Conservation (phyloP, 2,797 vertebrate species). For the Uromys caudimaculatus region DNA sequence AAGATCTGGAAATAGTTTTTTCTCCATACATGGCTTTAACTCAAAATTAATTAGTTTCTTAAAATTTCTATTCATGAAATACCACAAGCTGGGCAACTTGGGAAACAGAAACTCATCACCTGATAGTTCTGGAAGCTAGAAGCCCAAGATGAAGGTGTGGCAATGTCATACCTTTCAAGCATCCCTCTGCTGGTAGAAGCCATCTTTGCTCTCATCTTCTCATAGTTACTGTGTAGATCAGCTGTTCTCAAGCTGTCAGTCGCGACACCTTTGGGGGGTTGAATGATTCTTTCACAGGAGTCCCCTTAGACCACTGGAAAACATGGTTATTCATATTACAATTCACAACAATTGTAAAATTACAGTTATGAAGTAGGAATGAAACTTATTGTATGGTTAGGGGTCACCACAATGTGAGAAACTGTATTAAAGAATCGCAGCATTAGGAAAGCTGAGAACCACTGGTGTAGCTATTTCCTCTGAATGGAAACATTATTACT, state of each 20-base stretch:
- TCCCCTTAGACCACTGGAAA: not conserved
- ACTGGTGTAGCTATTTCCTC: not conserved
- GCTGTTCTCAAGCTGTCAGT: not conserved
- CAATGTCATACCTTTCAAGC: not conserved
- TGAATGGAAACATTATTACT: not conserved
- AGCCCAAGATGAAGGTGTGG: not conserved
- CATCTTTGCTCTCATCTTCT: not conserved
- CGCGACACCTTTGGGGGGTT: accelerated
- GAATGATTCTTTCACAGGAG: not conserved
- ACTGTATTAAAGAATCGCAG: not conserved
- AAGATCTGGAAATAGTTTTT: not conserved
- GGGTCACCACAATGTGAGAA: not conserved
- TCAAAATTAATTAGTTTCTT: not conserved
- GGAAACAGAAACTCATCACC: not conserved
- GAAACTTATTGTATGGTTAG: not conserved
- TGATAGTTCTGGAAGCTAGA: not conserved
- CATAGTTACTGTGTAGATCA: not conserved
- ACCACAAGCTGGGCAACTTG: not conserved
- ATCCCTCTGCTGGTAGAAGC: not conserved
- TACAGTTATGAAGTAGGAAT: not conserved
- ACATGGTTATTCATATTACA: too few relatives aligned
- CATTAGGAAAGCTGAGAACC: not conserved
- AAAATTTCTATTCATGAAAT: not conserved
- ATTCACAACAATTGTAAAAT: not conserved
- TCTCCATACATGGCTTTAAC: not conserved